A percentile compares a stretch with the other conserved stretches of the same genome.
Evolutionary conservation across 37 sponge, comb jelly and placozoan species (phyloP).

Genomic region (Bolinopsis microptera): DNA sequence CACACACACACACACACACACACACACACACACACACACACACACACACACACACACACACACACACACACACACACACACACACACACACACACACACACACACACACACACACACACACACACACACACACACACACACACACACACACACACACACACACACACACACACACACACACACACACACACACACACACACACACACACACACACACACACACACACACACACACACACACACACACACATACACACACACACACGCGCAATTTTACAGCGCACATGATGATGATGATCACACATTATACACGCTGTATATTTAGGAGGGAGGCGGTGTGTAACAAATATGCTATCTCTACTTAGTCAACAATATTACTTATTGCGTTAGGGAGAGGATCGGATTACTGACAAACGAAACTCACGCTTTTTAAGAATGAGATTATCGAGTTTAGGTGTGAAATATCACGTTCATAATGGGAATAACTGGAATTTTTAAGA

Average conservation of each 20-base stretch:
- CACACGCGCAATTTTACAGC: constrained; percentile 46
- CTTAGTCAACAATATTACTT: too few species aligned
- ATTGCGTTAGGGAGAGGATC: too few species aligned
- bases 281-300: not conserved
- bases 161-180: constrained; percentile 69
- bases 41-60: constrained; percentile 68
- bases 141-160: constrained; percentile 68
- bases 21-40: constrained; percentile 68
- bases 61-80: constrained; percentile 43
- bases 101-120: constrained; percentile 71
- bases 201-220: constrained; percentile 68
- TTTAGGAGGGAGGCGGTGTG: too few species aligned
- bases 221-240: constrained; percentile 67
- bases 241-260: constrained; percentile 68
- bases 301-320: not conserved
- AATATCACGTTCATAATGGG: too few species aligned
- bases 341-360: too few species aligned
- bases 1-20: constrained; percentile 70
- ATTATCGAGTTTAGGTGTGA: too few species aligned
- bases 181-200: constrained; percentile 68
- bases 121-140: constrained; percentile 73
- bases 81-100: constrained; percentile 70
- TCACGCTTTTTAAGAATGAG: too few species aligned
- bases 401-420: too few species aligned
- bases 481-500: too few species aligned